These are phyloP conservation scores for Sinocyclocheilus anophthalmus DNA, from an alignment of 2,113 vertebrate species.

Conservation along the genomic window DNA sequence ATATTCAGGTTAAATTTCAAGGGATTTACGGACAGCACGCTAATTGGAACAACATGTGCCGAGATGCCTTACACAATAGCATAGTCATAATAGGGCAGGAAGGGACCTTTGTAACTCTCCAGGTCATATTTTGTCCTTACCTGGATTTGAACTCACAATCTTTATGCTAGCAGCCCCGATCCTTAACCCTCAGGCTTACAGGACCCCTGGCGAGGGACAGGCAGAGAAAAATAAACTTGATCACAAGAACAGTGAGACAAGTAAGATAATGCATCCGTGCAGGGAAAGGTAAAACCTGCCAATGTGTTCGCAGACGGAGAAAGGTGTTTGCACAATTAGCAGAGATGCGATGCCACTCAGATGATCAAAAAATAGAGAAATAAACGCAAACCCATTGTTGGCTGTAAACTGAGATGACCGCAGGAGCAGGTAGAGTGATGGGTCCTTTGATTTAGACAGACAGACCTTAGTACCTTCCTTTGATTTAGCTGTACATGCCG, in stretches of 20 bases:
- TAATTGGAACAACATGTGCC: slow-evolving; percentile 67
- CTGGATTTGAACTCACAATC: slow-evolving; percentile 1
- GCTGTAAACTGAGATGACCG: slow-evolving; percentile 25
- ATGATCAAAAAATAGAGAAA: background rate
- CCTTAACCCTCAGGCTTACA: slow-evolving; percentile 12
- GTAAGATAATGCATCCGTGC: background rate
- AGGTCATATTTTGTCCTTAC: slow-evolving; percentile 17
- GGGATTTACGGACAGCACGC: background rate
- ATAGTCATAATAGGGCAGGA: slow-evolving; percentile 66
- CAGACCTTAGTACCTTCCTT: background rate
- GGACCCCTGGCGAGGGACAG: background rate
- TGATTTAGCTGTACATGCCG: slow-evolving; percentile 1
- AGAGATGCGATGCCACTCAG: background rate
- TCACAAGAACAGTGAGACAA: background rate
- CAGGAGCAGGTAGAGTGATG: slow-evolving; percentile 16
- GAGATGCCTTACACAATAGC: background rate
- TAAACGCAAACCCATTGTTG: background rate
- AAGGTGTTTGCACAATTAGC: slow-evolving; percentile 12
- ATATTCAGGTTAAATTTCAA: slow-evolving; percentile 16
- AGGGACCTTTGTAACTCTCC: slow-evolving; percentile 19
- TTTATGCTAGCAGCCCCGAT: background rate
- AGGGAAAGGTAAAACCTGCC: background rate
- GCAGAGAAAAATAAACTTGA: background rate
- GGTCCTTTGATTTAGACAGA: background rate
- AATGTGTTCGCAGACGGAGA: background rate